Conservation (phyloP, 2,113 vertebrate species). For the Ictalurus furcatus region DNA sequence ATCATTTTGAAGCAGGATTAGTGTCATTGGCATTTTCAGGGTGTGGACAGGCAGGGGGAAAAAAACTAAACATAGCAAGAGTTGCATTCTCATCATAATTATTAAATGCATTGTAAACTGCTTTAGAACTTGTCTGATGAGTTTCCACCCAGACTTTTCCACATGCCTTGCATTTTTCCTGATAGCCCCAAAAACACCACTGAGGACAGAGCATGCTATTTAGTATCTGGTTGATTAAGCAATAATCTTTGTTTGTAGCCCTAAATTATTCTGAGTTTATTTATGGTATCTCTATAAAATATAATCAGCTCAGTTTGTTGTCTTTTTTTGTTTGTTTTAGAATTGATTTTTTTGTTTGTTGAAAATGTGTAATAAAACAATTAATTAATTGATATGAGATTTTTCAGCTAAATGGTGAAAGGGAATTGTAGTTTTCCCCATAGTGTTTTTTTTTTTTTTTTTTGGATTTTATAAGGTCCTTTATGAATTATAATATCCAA, state of each 20-base stretch:
- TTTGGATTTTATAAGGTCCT: not conserved
- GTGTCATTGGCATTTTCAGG: not conserved
- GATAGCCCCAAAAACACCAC: not conserved
- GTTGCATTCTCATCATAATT: constrained; percentile 9
- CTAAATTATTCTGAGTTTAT: not conserved
- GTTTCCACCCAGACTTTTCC: constrained; percentile 22
- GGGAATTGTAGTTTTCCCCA: not conserved
- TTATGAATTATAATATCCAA: not conserved
- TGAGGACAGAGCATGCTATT: not conserved
- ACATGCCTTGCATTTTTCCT: constrained; percentile 29
- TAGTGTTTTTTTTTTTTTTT: not conserved
- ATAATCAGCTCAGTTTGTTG: not conserved
- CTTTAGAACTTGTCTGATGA: constrained; percentile 27
- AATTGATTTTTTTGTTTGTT: not conserved
- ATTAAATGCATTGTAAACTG: constrained; percentile 8
- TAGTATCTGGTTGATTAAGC: not conserved
- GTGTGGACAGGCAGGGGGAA: not conserved
- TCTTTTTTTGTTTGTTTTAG: not conserved
- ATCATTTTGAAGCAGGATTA: not conserved
- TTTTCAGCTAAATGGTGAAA: not conserved
- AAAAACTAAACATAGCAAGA: not conserved
- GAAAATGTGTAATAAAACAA: not conserved
- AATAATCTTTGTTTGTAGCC: not conserved
- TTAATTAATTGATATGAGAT: too few species aligned
- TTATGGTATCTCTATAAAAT: not conserved